Evolutionary conservation across 1,140 invertebrate species (phyloP).

Genomic region (Batillaria attramentaria): DNA sequence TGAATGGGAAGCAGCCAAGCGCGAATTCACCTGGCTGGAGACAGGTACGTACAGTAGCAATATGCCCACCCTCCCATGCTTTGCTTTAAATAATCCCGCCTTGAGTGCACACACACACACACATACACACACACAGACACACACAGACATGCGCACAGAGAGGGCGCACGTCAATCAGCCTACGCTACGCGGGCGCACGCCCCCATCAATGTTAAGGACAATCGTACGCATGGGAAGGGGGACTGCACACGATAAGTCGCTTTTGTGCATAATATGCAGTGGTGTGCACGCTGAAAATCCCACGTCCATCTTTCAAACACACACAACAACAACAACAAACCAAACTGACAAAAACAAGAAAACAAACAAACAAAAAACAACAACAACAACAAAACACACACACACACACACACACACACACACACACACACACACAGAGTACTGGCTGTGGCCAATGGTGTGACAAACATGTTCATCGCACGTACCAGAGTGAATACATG

Average conservation of each 20-base stretch:
- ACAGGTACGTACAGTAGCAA: background rate
- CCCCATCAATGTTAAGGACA: no score
- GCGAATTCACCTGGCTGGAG: background rate
- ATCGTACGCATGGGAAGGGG: no score
- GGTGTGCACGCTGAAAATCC: no score
- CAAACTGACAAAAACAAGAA: no score
- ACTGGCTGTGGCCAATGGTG: background rate
- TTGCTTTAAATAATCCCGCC: background rate
- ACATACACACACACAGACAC: background rate
- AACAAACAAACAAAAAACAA: background rate
- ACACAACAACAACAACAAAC: no score
- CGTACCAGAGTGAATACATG: background rate
- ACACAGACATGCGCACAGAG: background rate
- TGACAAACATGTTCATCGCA: background rate
- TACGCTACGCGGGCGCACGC: no score
- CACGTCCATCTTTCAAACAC: no score
- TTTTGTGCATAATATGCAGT: no score
- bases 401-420: background rate
- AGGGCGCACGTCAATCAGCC: no score
- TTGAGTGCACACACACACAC: background rate
- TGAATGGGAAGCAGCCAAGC: background rate
- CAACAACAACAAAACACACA: background rate
- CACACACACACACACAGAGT: background rate
- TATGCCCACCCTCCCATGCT: background rate
- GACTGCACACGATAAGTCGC: no score